These are phyloP conservation scores for Salvator merianae DNA, from an alignment of 2,113 vertebrate species.

Conservation along the genomic window DNA sequence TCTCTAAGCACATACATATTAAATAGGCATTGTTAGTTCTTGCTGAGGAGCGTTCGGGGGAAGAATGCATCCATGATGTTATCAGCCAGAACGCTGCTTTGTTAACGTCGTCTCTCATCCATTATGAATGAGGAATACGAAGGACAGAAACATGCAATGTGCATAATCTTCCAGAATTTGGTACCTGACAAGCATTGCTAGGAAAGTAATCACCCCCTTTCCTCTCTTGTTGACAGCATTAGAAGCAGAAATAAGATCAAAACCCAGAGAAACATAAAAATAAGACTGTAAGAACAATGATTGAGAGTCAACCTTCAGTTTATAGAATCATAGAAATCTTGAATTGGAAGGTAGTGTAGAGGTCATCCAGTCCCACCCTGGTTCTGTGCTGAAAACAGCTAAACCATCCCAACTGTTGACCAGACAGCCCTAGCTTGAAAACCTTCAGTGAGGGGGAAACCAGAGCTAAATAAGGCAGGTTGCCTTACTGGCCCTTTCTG, in stretches of 20 bases:
- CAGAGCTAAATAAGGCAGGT: too few relatives aligned
- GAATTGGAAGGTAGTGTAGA: too few relatives aligned
- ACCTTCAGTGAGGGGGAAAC: too few relatives aligned
- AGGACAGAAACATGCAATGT: slow-evolving; percentile 46
- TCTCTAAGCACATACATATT: slow-evolving; percentile 45
- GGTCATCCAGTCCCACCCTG: too few relatives aligned
- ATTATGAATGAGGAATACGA: slow-evolving; percentile 65
- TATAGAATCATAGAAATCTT: too few relatives aligned
- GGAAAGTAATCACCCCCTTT: slow-evolving; percentile 23
- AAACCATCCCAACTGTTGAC: too few relatives aligned
- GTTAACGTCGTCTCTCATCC: slow-evolving; percentile 70
- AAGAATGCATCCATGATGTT: slow-evolving; percentile 62
- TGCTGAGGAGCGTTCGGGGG: slow-evolving; percentile 52
- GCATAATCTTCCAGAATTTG: slow-evolving; percentile 60
- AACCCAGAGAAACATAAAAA: background rate
- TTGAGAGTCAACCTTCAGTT: too few relatives aligned
- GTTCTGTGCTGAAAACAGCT: too few relatives aligned
- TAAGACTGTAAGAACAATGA: too few relatives aligned
- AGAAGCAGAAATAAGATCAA: background rate
- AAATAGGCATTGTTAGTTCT: slow-evolving; percentile 55
- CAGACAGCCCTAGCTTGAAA: too few relatives aligned
- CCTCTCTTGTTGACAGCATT: background rate
- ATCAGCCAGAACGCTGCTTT: slow-evolving; percentile 69
- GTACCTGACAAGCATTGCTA: slow-evolving; percentile 44
- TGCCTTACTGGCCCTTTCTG: too few relatives aligned